Conservation (phyloP, 2,888 invertebrate species). For the Limenitis camilla region DNA sequence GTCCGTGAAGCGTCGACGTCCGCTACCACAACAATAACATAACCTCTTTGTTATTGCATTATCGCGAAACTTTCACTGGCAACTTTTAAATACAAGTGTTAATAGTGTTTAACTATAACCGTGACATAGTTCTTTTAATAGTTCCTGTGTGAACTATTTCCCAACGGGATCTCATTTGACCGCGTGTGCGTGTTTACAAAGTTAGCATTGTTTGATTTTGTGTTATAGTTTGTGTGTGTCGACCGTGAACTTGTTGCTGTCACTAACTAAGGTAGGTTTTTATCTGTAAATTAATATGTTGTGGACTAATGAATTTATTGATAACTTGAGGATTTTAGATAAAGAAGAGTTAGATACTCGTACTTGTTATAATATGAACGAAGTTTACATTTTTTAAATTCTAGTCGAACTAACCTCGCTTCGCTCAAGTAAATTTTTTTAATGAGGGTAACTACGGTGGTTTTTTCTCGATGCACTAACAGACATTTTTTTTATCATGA, state of each 20-base stretch:
- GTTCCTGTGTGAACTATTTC: conserved; percentile 13
- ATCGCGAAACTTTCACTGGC: conserved; percentile 48
- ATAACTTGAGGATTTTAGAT: conserved; percentile 6
- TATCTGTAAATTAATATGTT: conserved; percentile 12
- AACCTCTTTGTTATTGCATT: conserved; percentile 45
- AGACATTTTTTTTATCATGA: too few species aligned
- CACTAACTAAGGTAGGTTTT: conserved; percentile 36
- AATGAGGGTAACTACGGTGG: too few species aligned
- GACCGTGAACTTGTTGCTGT: conserved; percentile 57
- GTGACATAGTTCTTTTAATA: neutral
- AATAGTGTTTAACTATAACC: conserved; percentile 9
- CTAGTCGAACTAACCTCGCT: too few species aligned
- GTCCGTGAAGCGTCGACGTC: conserved; percentile 39
- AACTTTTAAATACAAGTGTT: conserved; percentile 16
- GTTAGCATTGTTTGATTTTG: conserved; percentile 48
- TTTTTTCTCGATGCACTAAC: too few species aligned
- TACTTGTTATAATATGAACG: neutral
- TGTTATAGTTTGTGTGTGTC: conserved; percentile 44
- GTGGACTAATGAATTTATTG: conserved; percentile 13
- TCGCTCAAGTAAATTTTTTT: too few species aligned
- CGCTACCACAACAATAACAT: conserved; percentile 50
- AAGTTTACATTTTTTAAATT: neutral
- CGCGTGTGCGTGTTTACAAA: conserved; percentile 49
- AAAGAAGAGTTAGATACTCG: neutral
- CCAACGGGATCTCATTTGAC: conserved; percentile 21